Evolutionary conservation across 2,113 vertebrate species (phyloP), one percentile per base, ranked within the genome.

Genomic region (Oryzias javanicus): DNA sequence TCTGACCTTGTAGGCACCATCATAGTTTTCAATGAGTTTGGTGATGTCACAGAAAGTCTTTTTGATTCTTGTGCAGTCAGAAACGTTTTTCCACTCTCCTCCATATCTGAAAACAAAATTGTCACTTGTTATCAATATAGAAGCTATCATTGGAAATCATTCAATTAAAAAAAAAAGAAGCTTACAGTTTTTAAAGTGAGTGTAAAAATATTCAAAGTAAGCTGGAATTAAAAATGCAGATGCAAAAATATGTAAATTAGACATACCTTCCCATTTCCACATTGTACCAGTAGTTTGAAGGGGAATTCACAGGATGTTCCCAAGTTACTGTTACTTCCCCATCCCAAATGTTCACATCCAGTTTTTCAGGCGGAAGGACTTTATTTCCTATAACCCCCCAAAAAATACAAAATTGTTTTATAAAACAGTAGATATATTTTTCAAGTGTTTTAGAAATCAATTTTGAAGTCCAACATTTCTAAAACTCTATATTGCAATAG

Each of bases 261-360:
- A 73, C 87, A 24, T 89, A 92, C 91, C 22, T 69, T 71, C 0
- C 5, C 27, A 86, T 56, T 59, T 89, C 13, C 2, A 91, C 87
- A 42, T 85, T 83, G 71, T 91, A 92, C 4, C 10, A 5, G 19
- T 5, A 18, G 29, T 67, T 6, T 24, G 24, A 2, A 0, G 80
- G 58, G 4, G 55, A 60, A 2, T 51, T 48, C 4, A 1, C 3
- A 1, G 87, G 81, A n/a, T 17, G 29, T 5, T 63, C 29, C 91
- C 91, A 92, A 35, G 19, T 4, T 15, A 75, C 55, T 0, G 49
- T 67, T n/a, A 86, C 83, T 6, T 87, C 76, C 1, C 81, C 91
- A 19, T 92, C 91, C 57, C 49, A 54, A 60, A 89, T 79, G 10
- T 82, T 41, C 17, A 88, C 68, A 1, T 0, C 12, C 35, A 90